Conservation (phyloP, 2,888 invertebrate species). For the Zhengitettix transpicula region DNA sequence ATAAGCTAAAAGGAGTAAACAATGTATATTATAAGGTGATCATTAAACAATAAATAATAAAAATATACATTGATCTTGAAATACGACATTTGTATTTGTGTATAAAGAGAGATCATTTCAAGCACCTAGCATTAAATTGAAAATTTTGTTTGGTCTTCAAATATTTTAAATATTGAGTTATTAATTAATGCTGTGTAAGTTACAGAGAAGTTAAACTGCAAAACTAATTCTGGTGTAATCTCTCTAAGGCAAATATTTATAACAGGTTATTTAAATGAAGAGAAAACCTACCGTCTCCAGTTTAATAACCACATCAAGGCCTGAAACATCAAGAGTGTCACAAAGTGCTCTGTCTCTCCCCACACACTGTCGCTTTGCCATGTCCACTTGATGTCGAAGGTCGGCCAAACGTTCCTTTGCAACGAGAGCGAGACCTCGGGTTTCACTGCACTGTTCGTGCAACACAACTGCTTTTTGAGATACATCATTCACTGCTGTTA, state of each 20-base stretch:
- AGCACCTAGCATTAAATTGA: too few relatives aligned
- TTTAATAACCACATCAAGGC: constrained; percentile 44
- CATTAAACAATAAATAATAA: too few relatives aligned
- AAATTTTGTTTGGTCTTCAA: too few relatives aligned
- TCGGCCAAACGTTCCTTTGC: constrained; percentile 41
- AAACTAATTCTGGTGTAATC: too few relatives aligned
- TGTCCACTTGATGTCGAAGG: constrained; percentile 39
- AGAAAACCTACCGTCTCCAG: constrained; percentile 38
- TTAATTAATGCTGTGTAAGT: too few relatives aligned
- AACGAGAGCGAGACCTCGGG: constrained; percentile 33
- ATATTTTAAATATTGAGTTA: too few relatives aligned
- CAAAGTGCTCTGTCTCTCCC: constrained; percentile 55
- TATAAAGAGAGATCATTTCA: too few relatives aligned
- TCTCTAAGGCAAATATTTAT: too few relatives aligned
- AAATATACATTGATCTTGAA: too few relatives aligned
- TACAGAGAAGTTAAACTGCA: too few relatives aligned
- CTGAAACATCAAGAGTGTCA: constrained; percentile 55
- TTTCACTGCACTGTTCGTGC: constrained; percentile 36
- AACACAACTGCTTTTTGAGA: constrained; percentile 37
- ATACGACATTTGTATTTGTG: too few relatives aligned
- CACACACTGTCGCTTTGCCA: constrained; percentile 45
- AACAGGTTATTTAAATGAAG: not conserved
- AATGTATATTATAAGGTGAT: too few relatives aligned
- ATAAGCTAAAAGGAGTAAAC: not conserved
- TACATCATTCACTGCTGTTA: constrained; percentile 39